Conservation (phyloP, 23 tunicate genomes). For the Clavelina lepadiformis region DNA sequence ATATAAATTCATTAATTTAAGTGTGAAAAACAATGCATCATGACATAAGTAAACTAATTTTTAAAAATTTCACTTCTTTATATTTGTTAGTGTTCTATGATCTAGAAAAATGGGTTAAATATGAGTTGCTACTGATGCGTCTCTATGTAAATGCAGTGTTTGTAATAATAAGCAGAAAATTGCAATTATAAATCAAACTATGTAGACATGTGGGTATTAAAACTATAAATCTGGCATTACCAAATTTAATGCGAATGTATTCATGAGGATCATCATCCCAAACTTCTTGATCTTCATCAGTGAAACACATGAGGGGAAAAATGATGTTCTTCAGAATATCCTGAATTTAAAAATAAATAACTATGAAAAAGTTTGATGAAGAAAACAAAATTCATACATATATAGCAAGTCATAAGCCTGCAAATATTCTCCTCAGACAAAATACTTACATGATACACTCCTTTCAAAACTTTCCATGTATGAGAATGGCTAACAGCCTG, state of each 20-base stretch:
- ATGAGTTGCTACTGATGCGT: too few relatives aligned
- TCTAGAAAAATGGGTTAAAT: too few relatives aligned
- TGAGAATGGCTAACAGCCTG: conserved; percentile 94
- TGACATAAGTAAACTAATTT: too few relatives aligned
- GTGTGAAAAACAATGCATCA: too few relatives aligned
- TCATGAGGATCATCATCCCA: conserved; percentile 99
- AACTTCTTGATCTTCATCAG: conserved; percentile 86
- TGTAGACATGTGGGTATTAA: too few relatives aligned
- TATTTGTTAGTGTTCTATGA: too few relatives aligned
- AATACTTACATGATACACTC: conserved; percentile 58
- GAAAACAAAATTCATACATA: too few relatives aligned
- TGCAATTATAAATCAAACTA: background rate
- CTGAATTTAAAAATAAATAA: conserved; percentile 19
- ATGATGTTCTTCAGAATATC: conserved; percentile 67
- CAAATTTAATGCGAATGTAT: conserved; percentile 85
- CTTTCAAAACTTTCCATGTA: conserved; percentile 96
- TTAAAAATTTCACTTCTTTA: too few relatives aligned
- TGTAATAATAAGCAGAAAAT: background rate
- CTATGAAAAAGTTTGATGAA: background rate
- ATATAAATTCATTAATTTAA: too few relatives aligned
- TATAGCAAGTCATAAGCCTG: background rate
- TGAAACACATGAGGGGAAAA: conserved; percentile 93
- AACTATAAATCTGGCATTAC: too few relatives aligned
- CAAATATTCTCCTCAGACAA: background rate
- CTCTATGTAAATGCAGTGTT: background rate